These are phyloP conservation scores for Drosophila planitibia DNA, from an alignment of 2,888 invertebrate species.

Conservation along the genomic window DNA sequence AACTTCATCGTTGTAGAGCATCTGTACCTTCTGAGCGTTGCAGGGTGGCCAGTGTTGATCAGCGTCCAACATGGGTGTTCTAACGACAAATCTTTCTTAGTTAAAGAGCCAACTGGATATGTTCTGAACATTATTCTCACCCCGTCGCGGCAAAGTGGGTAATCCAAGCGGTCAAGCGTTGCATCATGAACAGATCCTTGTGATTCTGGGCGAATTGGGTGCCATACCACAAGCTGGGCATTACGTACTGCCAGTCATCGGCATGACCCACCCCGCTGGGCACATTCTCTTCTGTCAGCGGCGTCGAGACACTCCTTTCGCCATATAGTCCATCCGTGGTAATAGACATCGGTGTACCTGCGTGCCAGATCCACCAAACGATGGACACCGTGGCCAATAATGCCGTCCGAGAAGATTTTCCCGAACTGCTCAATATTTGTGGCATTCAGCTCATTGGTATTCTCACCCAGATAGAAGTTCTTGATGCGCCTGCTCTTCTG, in stretches of 20 bases:
- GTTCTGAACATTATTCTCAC: slow-evolving; percentile 44
- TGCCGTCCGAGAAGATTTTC: slow-evolving; percentile 87
- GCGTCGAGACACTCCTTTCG: slow-evolving; percentile 85
- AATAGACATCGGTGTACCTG: slow-evolving; percentile 86
- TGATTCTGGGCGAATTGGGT: slow-evolving; percentile 72
- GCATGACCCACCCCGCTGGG: slow-evolving; percentile 73
- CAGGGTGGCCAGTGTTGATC: slow-evolving; percentile 61
- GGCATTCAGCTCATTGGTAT: neutral
- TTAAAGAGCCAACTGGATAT: accelerated
- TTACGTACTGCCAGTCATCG: slow-evolving; percentile 80
- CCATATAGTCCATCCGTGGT: slow-evolving; percentile 88
- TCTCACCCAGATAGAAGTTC: slow-evolving; percentile 56
- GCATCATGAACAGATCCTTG: slow-evolving; percentile 84
- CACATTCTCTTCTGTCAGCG: slow-evolving; percentile 85
- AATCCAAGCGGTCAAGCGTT: slow-evolving; percentile 84
- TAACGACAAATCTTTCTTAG: neutral
- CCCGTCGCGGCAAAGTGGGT: slow-evolving; percentile 83
- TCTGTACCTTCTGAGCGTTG: slow-evolving; percentile 14
- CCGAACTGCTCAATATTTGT: slow-evolving; percentile 67
- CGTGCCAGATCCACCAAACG: slow-evolving; percentile 87
- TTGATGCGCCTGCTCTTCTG: slow-evolving; percentile 44
- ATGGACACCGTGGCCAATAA: slow-evolving; percentile 87
- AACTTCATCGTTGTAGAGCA: slow-evolving; percentile 63
- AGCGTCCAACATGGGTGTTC: slow-evolving; percentile 17
- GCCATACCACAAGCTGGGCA: slow-evolving; percentile 68